phyloP scores from a whole-genome alignment of 2,888 invertebrate species.

The Linnaemya tessellans region DNA sequence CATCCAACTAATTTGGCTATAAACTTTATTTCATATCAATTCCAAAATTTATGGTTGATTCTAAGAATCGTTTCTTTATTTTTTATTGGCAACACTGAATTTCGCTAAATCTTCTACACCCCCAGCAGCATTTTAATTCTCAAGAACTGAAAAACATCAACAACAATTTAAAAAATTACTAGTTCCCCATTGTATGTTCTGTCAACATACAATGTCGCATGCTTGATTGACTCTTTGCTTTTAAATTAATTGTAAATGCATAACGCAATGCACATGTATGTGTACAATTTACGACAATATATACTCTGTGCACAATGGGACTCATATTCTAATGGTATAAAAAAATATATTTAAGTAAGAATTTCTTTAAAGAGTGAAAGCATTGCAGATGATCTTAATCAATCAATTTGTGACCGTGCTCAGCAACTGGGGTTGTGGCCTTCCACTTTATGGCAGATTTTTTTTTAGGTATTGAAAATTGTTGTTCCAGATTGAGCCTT shows the following conservation, averaged over 20 bases:
- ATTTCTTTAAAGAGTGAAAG: too few species aligned
- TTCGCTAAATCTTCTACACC: neutral
- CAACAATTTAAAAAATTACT: conserved; percentile 34
- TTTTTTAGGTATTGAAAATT: too few species aligned
- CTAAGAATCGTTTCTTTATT: too few species aligned
- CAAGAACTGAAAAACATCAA: conserved; percentile 11
- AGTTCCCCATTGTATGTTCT: conserved; percentile 54
- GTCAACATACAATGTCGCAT: conserved; percentile 72
- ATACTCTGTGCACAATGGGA: neutral
- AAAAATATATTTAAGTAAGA: too few species aligned
- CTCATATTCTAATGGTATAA: neutral
- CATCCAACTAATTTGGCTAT: too few species aligned
- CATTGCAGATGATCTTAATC: too few species aligned
- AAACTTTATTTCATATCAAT: too few species aligned
- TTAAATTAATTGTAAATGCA: conserved; percentile 71
- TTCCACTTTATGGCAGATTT: too few species aligned
- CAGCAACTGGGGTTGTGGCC: too few species aligned
- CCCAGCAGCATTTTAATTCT: neutral
- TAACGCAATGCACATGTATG: conserved; percentile 25
- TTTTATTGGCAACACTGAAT: conserved; percentile 13
- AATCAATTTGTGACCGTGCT: too few species aligned
- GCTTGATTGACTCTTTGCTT: conserved; percentile 73
- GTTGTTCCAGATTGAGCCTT: too few species aligned
- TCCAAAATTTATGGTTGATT: too few species aligned
- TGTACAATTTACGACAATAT: conserved; percentile 7